phyloP scores from a whole-genome alignment of 2,797 vertebrate genomes.

The Thamnophis elegans region DNA sequence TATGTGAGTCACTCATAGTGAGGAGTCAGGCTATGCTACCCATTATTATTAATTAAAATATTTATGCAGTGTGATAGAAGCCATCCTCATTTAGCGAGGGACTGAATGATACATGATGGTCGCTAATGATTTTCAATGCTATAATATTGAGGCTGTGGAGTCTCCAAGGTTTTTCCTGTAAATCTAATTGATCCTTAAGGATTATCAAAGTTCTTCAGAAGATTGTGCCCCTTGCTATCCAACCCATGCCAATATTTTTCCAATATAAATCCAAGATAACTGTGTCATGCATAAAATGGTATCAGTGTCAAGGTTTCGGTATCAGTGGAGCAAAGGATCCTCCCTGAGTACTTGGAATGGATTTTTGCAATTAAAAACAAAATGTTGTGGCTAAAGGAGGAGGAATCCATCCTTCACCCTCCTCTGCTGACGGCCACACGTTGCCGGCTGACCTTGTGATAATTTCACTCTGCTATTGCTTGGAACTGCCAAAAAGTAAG shows the following conservation, averaged over 20 bases:
- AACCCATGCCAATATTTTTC: neutral
- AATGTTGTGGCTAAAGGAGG: neutral
- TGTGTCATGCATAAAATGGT: neutral
- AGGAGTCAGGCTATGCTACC: neutral
- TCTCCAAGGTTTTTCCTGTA: neutral
- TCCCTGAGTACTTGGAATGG: neutral
- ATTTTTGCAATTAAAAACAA: neutral
- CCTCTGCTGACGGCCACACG: neutral
- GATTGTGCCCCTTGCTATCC: neutral
- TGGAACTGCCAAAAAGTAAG: slow-evolving; percentile 45
- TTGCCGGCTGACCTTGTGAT: neutral
- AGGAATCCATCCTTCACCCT: neutral
- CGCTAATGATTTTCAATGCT: neutral
- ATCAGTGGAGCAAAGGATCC: neutral
- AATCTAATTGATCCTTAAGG: neutral
- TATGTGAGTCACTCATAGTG: neutral
- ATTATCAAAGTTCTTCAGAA: neutral
- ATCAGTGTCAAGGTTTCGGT: neutral
- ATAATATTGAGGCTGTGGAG: neutral
- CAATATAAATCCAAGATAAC: neutral
- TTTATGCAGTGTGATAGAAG: neutral
- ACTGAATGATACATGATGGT: neutral
- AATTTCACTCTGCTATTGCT: slow-evolving; percentile 34
- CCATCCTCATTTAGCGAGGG: neutral
- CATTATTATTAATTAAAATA: neutral